These are phyloP conservation scores for Dreissena polymorpha DNA, from an alignment of 1,140 invertebrate genomes.

Conservation along the genomic window DNA sequence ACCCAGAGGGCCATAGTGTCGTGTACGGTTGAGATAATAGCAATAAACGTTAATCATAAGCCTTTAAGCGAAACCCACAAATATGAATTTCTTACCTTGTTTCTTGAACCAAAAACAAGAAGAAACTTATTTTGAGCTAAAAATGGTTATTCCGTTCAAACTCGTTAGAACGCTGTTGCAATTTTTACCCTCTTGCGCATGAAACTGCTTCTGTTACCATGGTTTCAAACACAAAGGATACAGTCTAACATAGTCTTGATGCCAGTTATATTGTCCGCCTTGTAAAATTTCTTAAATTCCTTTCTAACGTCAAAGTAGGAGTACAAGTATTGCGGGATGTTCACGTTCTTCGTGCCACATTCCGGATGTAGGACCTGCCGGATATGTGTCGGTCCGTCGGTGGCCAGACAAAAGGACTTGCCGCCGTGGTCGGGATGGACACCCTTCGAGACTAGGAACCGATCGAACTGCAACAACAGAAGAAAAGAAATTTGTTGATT, in stretches of 20 bases:
- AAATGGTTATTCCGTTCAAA: neutral
- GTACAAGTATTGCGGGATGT: constrained; percentile 91
- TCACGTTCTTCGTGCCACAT: constrained; percentile 92
- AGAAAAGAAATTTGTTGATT: neutral
- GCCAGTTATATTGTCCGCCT: constrained; percentile 80
- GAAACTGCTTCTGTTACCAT: neutral
- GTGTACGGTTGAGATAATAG: too few species aligned
- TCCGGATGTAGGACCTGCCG: constrained; percentile 97
- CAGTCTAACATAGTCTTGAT: constrained; percentile 82
- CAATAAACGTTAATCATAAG: too few species aligned
- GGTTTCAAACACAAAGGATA: constrained; percentile 86
- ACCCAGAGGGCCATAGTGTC: too few species aligned
- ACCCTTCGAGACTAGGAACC: constrained; percentile 78
- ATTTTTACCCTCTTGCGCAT: neutral
- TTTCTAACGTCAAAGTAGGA: constrained; percentile 95
- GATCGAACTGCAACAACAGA: constrained; percentile 83
- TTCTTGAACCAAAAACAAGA: neutral
- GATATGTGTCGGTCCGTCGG: constrained; percentile 91
- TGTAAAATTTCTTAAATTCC: constrained; percentile 90
- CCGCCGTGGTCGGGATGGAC: constrained; percentile 78
- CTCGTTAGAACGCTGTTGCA: neutral
- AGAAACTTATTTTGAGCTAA: neutral
- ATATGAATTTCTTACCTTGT: neutral
- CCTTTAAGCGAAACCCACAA: too few species aligned
- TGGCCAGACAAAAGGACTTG: constrained; percentile 83